Evolutionary conservation across 2,797 vertebrate species (phyloP).

Genomic region (Pterois miles): DNA sequence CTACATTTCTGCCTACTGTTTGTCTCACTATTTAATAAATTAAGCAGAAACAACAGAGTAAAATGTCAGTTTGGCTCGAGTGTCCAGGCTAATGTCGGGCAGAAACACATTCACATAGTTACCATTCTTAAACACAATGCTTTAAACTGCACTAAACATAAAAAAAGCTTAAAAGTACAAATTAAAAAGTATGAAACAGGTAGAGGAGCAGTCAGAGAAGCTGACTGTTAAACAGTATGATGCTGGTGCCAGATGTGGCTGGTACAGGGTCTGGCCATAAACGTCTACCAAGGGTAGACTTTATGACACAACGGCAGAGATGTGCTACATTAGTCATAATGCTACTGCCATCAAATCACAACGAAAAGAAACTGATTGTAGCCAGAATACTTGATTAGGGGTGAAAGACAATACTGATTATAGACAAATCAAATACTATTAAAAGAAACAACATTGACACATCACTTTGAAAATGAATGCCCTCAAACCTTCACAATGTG

Average conservation of each 20-base stretch:
- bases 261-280: constrained; percentile 53
- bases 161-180: constrained; percentile 25
- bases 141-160: constrained; percentile 68
- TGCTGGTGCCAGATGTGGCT: constrained; percentile 75
- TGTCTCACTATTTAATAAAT: constrained; percentile 30
- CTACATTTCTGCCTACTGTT: constrained; percentile 13
- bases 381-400: constrained; percentile 72
- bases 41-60: constrained; percentile 29
- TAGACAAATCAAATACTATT: constrained; percentile 64
- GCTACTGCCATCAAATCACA: constrained; percentile 67
- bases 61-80: constrained; percentile 59
- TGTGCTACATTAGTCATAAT: constrained; percentile 80
- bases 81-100: constrained; percentile 44
- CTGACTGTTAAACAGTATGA: constrained; percentile 47
- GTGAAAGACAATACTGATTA: constrained; percentile 74
- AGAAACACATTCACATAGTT: constrained; percentile 74
- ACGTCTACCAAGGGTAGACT: constrained; percentile 45
- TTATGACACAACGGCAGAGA: constrained; percentile 68
- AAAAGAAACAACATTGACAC: constrained; percentile 47
- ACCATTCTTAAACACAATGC: constrained; percentile 52
- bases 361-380: constrained; percentile 53
- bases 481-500: constrained; percentile 65
- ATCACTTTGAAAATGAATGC: constrained; percentile 73
- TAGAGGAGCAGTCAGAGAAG: constrained; percentile 40
- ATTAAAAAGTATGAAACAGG: constrained; percentile 24